A percentile compares a stretch with the other conserved stretches of the same genome.
These are phyloP conservation scores for Danaus plexippus DNA, from an alignment of 1,140 invertebrate genomes.

Conservation along the genomic window DNA sequence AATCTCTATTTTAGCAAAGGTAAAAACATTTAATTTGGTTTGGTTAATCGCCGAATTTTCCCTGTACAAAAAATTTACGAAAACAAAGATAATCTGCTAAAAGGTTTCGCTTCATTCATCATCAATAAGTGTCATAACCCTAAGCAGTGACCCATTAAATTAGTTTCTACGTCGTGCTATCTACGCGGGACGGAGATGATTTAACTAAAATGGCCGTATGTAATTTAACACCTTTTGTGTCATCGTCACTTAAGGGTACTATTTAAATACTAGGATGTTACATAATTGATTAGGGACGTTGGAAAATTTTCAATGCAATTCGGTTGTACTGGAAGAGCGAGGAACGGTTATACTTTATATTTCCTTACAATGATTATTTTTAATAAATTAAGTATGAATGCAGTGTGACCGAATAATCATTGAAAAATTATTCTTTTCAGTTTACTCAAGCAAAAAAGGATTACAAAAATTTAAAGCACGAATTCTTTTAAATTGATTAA, in stretches of 20 bases:
- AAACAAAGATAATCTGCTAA: slow-evolving; percentile 32
- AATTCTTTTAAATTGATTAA: too few relatives aligned
- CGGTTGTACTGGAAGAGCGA: too few relatives aligned
- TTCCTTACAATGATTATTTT: too few relatives aligned
- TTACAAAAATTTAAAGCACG: too few relatives aligned
- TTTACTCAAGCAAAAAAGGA: too few relatives aligned
- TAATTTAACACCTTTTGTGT: slow-evolving; percentile 19
- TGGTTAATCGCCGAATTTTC: slow-evolving; percentile 30
- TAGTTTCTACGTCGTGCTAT: slow-evolving; percentile 29
- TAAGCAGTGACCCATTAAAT: slow-evolving; percentile 51
- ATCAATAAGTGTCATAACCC: slow-evolving; percentile 35
- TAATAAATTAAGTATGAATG: too few relatives aligned
- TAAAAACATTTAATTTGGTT: slow-evolving; percentile 36
- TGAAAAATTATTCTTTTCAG: too few relatives aligned
- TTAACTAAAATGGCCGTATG: slow-evolving; percentile 18
- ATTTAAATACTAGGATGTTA: background rate
- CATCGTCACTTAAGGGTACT: slow-evolving; percentile 13
- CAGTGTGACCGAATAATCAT: too few relatives aligned
- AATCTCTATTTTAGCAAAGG: slow-evolving; percentile 16
- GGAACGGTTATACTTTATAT: too few relatives aligned
- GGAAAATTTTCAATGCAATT: too few relatives aligned
- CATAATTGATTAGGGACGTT: too few relatives aligned
- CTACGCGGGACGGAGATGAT: slow-evolving; percentile 26
- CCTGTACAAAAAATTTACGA: slow-evolving; percentile 18
- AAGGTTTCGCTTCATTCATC: slow-evolving; percentile 35